Percentiles rank a stretch among this genome's conserved stretches.
Conservation (phyloP, 1,140 invertebrate species). For the Solenopsis invicta region DNA sequence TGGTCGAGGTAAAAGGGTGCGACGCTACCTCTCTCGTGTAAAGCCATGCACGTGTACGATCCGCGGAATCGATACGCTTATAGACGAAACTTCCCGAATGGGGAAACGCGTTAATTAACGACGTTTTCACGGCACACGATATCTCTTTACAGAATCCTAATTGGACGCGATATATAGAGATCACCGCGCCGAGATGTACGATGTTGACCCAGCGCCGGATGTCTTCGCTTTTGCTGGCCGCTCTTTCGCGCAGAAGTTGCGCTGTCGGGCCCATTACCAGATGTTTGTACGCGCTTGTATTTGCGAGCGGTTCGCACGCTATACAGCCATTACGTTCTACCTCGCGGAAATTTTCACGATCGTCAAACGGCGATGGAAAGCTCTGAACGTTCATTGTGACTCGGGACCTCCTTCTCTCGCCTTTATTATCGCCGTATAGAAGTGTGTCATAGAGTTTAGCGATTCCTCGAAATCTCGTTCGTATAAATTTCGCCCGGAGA, state of each 20-base stretch:
- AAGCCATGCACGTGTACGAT: background rate
- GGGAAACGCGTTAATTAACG: constrained; percentile 14
- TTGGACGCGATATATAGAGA: constrained; percentile 8
- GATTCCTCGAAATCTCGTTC: background rate
- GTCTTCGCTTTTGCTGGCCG: background rate
- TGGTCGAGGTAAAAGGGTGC: background rate
- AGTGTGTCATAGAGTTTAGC: background rate
- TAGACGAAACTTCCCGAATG: background rate
- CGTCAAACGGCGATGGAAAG: constrained; percentile 1
- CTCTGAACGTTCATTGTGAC: background rate
- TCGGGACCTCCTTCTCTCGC: background rate
- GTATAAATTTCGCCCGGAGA: background rate
- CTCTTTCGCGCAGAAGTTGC: background rate
- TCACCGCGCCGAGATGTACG: background rate
- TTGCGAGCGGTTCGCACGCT: background rate
- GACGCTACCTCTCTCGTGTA: background rate
- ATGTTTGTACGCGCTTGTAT: background rate
- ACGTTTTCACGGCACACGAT: background rate
- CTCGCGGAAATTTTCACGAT: background rate
- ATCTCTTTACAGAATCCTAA: background rate
- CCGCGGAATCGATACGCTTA: background rate
- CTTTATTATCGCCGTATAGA: background rate
- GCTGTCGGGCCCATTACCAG: background rate
- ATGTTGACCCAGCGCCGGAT: background rate
- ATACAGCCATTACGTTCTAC: background rate